These are phyloP conservation scores for Corythoichthys intestinalis DNA, from an alignment of 2,113 vertebrate genomes.

Conservation along the genomic window DNA sequence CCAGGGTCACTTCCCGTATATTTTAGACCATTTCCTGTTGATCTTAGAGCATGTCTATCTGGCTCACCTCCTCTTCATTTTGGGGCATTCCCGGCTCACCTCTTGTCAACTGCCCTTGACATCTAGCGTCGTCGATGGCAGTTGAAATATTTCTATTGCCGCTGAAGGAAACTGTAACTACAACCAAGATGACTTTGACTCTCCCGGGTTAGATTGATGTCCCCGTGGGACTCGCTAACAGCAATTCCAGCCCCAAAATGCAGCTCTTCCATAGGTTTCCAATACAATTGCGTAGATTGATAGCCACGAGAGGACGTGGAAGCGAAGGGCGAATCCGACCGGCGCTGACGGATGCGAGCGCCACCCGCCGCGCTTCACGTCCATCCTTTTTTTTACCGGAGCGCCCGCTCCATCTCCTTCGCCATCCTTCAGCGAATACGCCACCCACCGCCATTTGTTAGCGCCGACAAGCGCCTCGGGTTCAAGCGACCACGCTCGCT, in stretches of 20 bases:
- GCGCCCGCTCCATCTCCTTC: background rate
- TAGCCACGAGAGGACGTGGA: background rate
- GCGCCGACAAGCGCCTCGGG: constrained; percentile 25
- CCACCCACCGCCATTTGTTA: constrained; percentile 26
- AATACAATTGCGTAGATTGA: background rate
- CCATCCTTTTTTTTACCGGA: background rate
- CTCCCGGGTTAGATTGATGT: background rate
- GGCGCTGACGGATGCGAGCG: background rate
- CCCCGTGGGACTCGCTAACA: background rate
- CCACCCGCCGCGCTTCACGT: constrained; percentile 1
- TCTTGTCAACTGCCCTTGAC: no score
- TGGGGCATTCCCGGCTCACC: no score
- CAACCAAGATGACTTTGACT: no score
- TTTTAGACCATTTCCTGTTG: no score
- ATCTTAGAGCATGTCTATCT: no score
- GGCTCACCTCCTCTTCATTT: no score
- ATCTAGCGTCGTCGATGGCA: no score
- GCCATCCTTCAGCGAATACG: background rate
- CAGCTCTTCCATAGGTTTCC: background rate
- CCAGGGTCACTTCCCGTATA: no score
- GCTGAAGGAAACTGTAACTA: no score
- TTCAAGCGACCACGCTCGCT: background rate
- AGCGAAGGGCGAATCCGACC: background rate
- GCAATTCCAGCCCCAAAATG: background rate
- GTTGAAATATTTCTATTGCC: no score